Percentiles rank a stretch among this genome's conserved stretches.
phyloP scores from a whole-genome alignment of 2,797 vertebrate genomes.

The Kryptolebias ocellatus region DNA sequence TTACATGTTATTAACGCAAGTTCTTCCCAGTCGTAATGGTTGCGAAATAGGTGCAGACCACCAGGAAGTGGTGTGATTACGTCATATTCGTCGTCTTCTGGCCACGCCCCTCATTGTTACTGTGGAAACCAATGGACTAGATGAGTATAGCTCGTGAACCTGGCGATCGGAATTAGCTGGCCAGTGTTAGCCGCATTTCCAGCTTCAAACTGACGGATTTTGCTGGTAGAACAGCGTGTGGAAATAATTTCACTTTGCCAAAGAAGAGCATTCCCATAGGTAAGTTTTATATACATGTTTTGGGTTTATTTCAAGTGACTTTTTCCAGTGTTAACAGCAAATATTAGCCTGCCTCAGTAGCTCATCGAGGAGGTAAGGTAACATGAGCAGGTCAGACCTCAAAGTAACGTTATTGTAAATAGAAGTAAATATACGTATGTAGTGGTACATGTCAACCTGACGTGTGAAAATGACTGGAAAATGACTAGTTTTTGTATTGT shows the following conservation, averaged over 20 bases:
- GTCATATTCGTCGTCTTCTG: background rate
- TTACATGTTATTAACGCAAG: background rate
- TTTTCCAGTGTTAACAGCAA: background rate
- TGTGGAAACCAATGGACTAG: constrained; percentile 70
- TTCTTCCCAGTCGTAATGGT: too few relatives aligned
- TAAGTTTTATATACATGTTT: constrained; percentile 19
- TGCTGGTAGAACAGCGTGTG: background rate
- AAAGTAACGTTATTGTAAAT: background rate
- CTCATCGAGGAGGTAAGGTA: constrained; percentile 14
- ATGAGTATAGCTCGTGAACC: constrained; percentile 38
- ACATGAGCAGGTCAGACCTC: constrained; percentile 2
- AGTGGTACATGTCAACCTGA: too few relatives aligned
- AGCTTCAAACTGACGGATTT: constrained; percentile 2
- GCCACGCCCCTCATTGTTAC: constrained; percentile 66
- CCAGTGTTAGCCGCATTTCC: constrained; percentile 40
- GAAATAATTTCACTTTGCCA: background rate
- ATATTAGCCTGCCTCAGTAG: constrained; percentile 34
- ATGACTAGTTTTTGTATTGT: too few relatives aligned
- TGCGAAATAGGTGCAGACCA: background rate
- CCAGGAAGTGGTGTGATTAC: background rate
- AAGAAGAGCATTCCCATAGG: constrained; percentile 18
- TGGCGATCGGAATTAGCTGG: constrained; percentile 44
- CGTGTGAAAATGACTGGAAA: too few relatives aligned
- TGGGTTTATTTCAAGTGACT: background rate
- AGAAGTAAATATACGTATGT: too few relatives aligned